Evolutionary conservation across 2,113 vertebrate genomes (phyloP), one percentile per base, ranked within the genome.

Genomic region (Trogon surrucura): DNA sequence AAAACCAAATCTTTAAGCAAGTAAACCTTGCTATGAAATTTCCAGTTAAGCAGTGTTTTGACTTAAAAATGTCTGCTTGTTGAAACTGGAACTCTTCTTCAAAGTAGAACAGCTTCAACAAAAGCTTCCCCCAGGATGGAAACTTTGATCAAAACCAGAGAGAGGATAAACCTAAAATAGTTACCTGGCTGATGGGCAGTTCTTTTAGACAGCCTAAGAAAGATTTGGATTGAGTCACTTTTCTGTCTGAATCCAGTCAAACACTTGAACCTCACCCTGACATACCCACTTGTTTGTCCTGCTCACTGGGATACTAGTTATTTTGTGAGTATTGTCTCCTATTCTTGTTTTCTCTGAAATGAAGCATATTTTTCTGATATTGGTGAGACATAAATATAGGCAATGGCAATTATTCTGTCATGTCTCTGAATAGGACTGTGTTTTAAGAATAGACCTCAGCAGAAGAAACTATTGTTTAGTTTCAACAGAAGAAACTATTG

Each of bases 401-500:
- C 72, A 81, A 48, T 69, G 51, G 18, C 25, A 88, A 90, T 82
- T 85, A 78, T 79, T 81, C 32, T 66, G 54, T 64, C 65, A 48
- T 85, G 91, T 80, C 56, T 84, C 70, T 89, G 70, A 78, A n/a
- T 47, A 88, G 41, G 58, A 56, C 32, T 38, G 51, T 79, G 41
- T 61, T 95, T 92, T 71, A 91, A 65, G 30, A 41, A 73, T 15
- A 86, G 83, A 73, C 19, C 50, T 85, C 54, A 86, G 61, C 38
- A 86, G 53, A 78, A 91, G 58, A 89, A 85, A 64, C 36, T 72
- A 64, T 89, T 93, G 73, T 85, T 95, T 62, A 17, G 17, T 86
- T 82, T 89, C 80, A 95, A 85, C 48, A 86, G 62, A 79, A 95
- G 50, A 86, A 95, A 34, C 82, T 87, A 75, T 94, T 93, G 80